These are phyloP conservation scores for Chloroclysta siterata DNA, from an alignment of 2,888 invertebrate genomes.

Conservation along the genomic window DNA sequence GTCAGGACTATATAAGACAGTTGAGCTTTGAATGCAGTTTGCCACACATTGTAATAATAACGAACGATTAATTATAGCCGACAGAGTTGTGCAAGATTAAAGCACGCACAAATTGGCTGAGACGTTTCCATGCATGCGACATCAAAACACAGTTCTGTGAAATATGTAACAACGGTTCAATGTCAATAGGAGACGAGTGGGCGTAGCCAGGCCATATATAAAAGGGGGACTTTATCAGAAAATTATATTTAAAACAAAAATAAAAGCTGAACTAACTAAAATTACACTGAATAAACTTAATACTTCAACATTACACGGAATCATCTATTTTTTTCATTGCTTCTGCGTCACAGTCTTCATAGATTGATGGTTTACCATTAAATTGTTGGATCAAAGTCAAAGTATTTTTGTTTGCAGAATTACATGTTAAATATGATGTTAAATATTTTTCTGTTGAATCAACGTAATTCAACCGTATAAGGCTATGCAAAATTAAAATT, in stretches of 20 bases:
- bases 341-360: no score
- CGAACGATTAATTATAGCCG: conserved; percentile 26
- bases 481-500: no score
- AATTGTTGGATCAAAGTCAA: no score
- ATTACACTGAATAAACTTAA: no score
- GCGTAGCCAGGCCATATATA: conserved; percentile 33
- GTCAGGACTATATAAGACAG: neutral
- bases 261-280: neutral
- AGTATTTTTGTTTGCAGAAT: no score
- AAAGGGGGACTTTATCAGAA: neutral
- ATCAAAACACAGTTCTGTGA: conserved; percentile 77
- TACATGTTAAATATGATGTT: no score
- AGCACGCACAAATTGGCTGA: conserved; percentile 57
- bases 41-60: conserved; percentile 21
- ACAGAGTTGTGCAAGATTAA: conserved; percentile 49
- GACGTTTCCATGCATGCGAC: conserved; percentile 58
- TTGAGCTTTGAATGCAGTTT: conserved; percentile 17
- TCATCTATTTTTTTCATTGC: no score
- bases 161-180: conserved; percentile 80
- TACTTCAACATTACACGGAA: no score
- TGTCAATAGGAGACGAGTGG: conserved; percentile 68
- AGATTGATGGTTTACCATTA: no score
- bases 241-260: neutral
- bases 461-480: no score
- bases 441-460: no score